phyloP scores from a whole-genome alignment of 2,113 vertebrate species.

The Tragelaphus imberbis region DNA sequence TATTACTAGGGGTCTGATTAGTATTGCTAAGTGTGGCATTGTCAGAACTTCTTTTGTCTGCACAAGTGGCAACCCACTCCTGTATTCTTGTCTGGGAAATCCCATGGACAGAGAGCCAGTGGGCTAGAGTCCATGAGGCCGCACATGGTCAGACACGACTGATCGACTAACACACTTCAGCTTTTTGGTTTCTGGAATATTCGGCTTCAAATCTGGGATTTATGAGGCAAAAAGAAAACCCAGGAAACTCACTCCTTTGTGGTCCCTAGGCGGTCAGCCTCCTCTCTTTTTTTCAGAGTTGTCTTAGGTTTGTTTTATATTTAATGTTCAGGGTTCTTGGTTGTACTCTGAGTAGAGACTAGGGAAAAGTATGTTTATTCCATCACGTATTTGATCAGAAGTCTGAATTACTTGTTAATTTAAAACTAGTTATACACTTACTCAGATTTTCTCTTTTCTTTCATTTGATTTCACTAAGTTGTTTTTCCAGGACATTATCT shows the following conservation, averaged over 20 bases:
- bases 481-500: not conserved
- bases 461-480: not conserved
- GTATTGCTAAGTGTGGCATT: not conserved
- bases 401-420: not conserved
- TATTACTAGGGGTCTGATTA: not conserved
- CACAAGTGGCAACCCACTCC: not conserved
- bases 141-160: not conserved
- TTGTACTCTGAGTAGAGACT: not conserved
- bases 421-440: not conserved
- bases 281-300: not conserved
- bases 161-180: not conserved
- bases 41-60: not conserved
- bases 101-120: not conserved
- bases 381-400: not conserved
- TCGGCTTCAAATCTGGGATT: not conserved
- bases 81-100: not conserved
- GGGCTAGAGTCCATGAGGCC: not conserved
- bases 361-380: not conserved
- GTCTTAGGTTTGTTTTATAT: not conserved
- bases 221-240: not conserved
- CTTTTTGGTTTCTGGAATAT: not conserved
- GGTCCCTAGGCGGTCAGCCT: not conserved
- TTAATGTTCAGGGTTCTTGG: not conserved
- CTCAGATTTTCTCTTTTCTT: not conserved
- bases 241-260: not conserved